Base-by-base conservation (phyloP, 37 sponge, comb jelly and placozoan species). In the Axinella damicornis region DNA sequence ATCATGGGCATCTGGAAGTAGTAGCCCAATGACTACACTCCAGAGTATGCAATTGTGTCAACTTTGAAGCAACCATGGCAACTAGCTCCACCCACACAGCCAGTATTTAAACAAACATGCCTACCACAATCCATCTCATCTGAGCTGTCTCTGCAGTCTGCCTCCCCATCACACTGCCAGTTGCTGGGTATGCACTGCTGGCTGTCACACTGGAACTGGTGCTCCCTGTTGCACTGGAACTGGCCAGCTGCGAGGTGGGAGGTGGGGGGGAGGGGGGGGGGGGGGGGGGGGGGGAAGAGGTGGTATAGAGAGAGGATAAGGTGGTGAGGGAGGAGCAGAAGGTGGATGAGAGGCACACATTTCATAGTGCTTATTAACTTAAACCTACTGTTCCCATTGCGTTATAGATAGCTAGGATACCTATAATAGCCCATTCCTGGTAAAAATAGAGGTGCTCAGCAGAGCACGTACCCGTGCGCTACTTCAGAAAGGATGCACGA, bases 81-180 rank as follows among this genome's bases (percentile, higher is more conserved):
- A 69, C 31, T n/a, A n/a, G n/a, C n/a, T n/a, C n/a, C n/a, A n/a
- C n/a, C n/a, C n/a, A 69, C 31, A 33, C 12, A 69, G 5, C 24
- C 18, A 71, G 14, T 25, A 31, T 36, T 0, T 65, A 16, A 35
- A 1, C 33, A 22, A 35, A 1, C 33, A 22, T 9, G 65, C 83
- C 46, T 32, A 89, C 84, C 18, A 28, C 90, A 83, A 57, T n/a
- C n/a, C 40, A 71, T 72, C 31, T 89, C 89, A 59, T 89, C 86
- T 21, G 64, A 65, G 0, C 78, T 68, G 57, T 52, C 81, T 28
- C 12, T 21, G 41, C 92, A 91, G 57, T 91, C 87, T 20, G 34
- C 18, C 36, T 74, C 67, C 0, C 87, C 74, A 87, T 91, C 86
- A 78, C 92, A 91, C 22, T 0, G 4, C 16, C 64, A 33, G n/a